These are phyloP conservation scores for Takifugu ocellatus DNA, from an alignment of 2,797 vertebrate genomes.

Conservation along the genomic window DNA sequence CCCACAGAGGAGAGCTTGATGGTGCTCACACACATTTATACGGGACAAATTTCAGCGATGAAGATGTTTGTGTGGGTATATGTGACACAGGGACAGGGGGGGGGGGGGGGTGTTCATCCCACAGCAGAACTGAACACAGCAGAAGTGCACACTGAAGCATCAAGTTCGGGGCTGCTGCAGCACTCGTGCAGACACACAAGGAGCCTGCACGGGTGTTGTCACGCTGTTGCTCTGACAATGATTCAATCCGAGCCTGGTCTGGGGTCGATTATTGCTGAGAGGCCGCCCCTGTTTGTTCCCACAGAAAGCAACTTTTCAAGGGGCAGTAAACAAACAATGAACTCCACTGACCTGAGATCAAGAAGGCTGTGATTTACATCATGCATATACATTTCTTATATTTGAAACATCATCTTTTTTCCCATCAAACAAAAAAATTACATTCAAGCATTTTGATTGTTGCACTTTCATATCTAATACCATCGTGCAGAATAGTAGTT, in stretches of 20 bases:
- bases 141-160: not conserved
- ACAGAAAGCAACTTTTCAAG: not conserved
- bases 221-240: slow-evolving; percentile 32
- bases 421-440: no score
- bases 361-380: no score
- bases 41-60: not conserved
- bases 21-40: not conserved
- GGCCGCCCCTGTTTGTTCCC: slow-evolving; percentile 19
- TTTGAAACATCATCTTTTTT: not conserved
- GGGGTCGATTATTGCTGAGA: slow-evolving; percentile 15
- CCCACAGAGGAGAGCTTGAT: not conserved
- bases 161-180: not conserved
- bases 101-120: no score
- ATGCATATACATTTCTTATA: not conserved
- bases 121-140: not conserved
- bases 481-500: no score
- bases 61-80: not conserved
- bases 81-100: not conserved
- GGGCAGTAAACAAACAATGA: no score
- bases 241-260: slow-evolving; percentile 28
- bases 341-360: no score
- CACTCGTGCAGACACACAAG: slow-evolving; percentile 7
- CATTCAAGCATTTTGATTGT: no score
- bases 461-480: no score
- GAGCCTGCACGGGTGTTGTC: not conserved